These are phyloP conservation scores for Adineta ricciae DNA, from an alignment of 2,888 invertebrate genomes.

Conservation along the genomic window DNA sequence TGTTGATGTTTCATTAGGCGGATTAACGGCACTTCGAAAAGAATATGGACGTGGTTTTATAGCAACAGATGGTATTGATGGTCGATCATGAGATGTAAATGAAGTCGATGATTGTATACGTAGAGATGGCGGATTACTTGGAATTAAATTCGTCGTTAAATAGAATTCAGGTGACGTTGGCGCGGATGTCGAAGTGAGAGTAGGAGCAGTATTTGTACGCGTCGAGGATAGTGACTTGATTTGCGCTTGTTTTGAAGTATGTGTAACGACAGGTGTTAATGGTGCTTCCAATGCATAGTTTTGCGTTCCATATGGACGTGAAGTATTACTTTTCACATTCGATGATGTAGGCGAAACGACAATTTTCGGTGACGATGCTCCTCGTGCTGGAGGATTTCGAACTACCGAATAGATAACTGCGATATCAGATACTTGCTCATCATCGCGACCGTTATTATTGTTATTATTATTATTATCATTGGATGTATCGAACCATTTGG, in stretches of 20 bases:
- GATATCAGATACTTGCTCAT: not conserved
- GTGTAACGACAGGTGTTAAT: not conserved
- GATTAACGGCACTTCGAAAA: not conserved
- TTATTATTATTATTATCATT: not conserved
- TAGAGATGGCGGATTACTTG: not conserved
- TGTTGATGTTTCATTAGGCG: not conserved
- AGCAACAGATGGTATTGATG: not conserved
- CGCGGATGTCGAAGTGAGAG: not conserved
- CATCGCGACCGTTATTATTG: not conserved
- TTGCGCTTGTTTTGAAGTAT: conserved; percentile 15
- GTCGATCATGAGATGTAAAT: conserved; percentile 16
- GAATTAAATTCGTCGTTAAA: not conserved
- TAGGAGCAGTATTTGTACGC: not conserved
- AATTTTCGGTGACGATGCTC: not conserved
- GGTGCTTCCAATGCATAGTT: not conserved
- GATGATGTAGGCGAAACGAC: not conserved
- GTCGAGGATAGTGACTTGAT: not conserved
- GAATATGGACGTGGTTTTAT: conserved; percentile 18
- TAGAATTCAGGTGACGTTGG: not conserved
- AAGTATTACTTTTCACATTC: not conserved
- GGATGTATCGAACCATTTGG: not conserved
- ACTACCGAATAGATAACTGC: not conserved
- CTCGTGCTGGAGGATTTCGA: not conserved
- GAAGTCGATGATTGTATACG: conserved; percentile 19
- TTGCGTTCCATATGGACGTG: not conserved